Evolutionary conservation across 2,113 vertebrate species (phyloP).

Genomic region (Sterna hirundo): DNA sequence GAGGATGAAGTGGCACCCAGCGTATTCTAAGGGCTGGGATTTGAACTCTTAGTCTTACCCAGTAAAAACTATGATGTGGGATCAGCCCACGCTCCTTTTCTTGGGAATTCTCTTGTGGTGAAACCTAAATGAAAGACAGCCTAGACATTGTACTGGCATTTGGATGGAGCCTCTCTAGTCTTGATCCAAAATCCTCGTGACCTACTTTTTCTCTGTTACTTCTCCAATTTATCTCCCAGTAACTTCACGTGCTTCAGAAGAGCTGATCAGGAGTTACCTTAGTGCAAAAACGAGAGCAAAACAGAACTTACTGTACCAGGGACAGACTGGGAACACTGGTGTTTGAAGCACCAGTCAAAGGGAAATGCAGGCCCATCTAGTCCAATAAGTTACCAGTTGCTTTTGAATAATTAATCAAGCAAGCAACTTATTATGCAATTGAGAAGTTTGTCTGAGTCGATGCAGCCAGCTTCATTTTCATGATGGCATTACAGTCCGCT

Average conservation of each 20-base stretch:
- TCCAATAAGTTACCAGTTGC: slow-evolving; percentile 19
- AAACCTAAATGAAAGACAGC: slow-evolving; percentile 11
- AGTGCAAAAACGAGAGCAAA: neutral
- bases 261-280: neutral
- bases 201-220: slow-evolving; percentile 28
- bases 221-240: neutral
- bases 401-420: slow-evolving; percentile 54
- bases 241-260: neutral
- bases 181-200: neutral
- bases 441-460: slow-evolving; percentile 5
- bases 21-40: neutral
- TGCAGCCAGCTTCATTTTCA: slow-evolving; percentile 31
- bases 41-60: neutral
- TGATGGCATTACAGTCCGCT: neutral
- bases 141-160: neutral
- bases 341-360: neutral
- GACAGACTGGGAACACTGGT: neutral
- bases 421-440: neutral
- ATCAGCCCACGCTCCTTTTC: neutral
- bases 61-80: neutral
- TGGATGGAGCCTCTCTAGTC: slow-evolving; percentile 6
- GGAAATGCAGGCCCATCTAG: neutral
- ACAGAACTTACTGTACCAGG: neutral
- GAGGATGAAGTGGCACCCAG: neutral
- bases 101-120: neutral